A percentile compares a stretch with the other conserved stretches of the same genome.
phyloP scores from a whole-genome alignment of 2,113 vertebrate species.

The Lamprotornis superbus region DNA sequence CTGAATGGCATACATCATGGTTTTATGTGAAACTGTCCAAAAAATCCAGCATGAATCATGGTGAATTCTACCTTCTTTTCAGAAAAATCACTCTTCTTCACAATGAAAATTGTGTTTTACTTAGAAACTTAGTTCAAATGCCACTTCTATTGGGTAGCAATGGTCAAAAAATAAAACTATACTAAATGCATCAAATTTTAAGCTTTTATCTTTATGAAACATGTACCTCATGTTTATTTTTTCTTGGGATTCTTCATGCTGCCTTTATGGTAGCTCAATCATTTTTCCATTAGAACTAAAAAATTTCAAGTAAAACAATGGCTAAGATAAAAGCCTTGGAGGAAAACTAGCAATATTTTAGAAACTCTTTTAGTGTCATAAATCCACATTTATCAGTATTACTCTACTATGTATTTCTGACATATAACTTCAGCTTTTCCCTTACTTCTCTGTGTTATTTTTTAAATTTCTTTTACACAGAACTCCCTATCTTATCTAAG shows the following conservation, averaged over 20 bases:
- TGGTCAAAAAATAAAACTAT: background rate
- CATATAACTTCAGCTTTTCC: background rate
- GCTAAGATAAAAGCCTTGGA: background rate
- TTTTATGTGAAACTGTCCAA: background rate
- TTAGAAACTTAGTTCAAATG: background rate
- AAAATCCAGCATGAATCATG: background rate
- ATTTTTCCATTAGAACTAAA: background rate
- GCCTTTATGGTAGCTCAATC: background rate
- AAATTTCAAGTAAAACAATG: background rate
- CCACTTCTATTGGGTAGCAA: background rate
- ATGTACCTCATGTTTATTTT: background rate
- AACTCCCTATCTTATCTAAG: background rate
- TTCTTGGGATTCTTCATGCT: background rate
- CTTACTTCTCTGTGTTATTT: background rate
- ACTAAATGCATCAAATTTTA: background rate
- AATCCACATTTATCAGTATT: background rate
- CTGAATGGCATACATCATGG: background rate
- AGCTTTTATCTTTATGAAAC: background rate
- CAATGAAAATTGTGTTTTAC: background rate
- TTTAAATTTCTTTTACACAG: background rate
- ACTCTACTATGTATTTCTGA: background rate
- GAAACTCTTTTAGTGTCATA: background rate
- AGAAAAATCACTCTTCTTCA: background rate
- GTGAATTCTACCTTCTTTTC: background rate
- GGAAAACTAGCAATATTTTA: background rate